Evolutionary conservation across 2,797 vertebrate genomes (phyloP).

Genomic region (Xerus rutilus): DNA sequence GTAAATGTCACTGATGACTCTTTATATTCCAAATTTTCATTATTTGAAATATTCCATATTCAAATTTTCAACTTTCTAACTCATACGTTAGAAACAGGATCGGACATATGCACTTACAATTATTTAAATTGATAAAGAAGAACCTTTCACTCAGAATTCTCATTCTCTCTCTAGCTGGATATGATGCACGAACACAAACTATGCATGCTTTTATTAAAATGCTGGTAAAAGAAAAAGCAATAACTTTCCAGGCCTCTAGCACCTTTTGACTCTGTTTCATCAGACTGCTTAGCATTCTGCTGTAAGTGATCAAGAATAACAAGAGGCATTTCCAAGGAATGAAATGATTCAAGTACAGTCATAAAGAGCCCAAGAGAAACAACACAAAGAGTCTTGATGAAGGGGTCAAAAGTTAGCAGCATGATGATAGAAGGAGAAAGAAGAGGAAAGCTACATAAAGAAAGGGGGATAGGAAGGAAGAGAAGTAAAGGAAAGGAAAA

Average conservation of each 20-base stretch:
- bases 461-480: too few species aligned
- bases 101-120: background rate
- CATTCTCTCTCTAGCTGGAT: background rate
- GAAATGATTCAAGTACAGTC: background rate
- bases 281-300: background rate
- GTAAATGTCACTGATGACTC: background rate
- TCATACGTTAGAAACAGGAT: background rate
- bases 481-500: background rate
- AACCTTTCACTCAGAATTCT: background rate
- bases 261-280: slow-evolving; percentile 9
- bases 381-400: background rate
- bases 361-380: background rate
- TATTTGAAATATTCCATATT: too few species aligned
- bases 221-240: background rate
- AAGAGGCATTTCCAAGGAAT: background rate
- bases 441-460: background rate
- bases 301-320: background rate
- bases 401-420: background rate
- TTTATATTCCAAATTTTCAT: background rate
- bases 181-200: background rate
- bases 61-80: background rate
- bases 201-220: slow-evolving; percentile 8
- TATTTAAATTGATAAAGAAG: background rate
- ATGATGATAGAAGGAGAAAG: background rate
- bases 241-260: background rate